These are phyloP conservation scores for Caenorhabditis drosophilae DNA, from an alignment of 2,888 invertebrate species.

Conservation along the genomic window DNA sequence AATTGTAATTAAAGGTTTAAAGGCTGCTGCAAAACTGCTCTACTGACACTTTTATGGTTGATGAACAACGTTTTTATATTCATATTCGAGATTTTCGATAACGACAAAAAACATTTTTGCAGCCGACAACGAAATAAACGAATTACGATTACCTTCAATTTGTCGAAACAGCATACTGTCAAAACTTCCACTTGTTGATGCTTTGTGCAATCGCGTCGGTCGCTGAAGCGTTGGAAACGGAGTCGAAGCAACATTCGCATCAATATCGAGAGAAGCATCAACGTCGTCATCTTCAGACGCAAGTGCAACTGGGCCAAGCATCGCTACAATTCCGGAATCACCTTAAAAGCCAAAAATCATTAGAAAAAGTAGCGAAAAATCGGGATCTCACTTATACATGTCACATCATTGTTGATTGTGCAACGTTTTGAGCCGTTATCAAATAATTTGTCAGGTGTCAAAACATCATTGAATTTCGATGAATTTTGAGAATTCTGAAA, in stretches of 20 bases:
- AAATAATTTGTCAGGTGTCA: slow-evolving; percentile 29
- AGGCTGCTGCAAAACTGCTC: neutral
- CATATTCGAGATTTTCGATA: too few relatives aligned
- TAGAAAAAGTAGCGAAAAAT: too few relatives aligned
- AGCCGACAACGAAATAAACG: too few relatives aligned
- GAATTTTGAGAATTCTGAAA: slow-evolving; percentile 37
- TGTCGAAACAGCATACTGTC: slow-evolving; percentile 36
- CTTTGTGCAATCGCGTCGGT: slow-evolving; percentile 27
- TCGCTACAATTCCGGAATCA: slow-evolving; percentile 30
- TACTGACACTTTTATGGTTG: too few relatives aligned
- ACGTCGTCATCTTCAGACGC: slow-evolving; percentile 40
- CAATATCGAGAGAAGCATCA: slow-evolving; percentile 36
- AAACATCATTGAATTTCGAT: slow-evolving; percentile 32
- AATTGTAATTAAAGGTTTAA: too few relatives aligned
- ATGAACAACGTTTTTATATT: too few relatives aligned
- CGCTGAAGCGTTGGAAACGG: slow-evolving; percentile 17
- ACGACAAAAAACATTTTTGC: slow-evolving; percentile 20
- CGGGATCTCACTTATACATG: slow-evolving; percentile 31
- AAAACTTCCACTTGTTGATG: slow-evolving; percentile 39
- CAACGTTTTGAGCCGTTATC: slow-evolving; percentile 32
- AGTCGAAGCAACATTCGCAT: too few relatives aligned
- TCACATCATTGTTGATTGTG: slow-evolving; percentile 44
- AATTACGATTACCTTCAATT: slow-evolving; percentile 36
- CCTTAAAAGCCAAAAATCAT: too few relatives aligned
- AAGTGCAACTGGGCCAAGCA: slow-evolving; percentile 13